These are phyloP conservation scores for Physocephala rufipes DNA, from an alignment of 2,888 invertebrate genomes.

Conservation along the genomic window DNA sequence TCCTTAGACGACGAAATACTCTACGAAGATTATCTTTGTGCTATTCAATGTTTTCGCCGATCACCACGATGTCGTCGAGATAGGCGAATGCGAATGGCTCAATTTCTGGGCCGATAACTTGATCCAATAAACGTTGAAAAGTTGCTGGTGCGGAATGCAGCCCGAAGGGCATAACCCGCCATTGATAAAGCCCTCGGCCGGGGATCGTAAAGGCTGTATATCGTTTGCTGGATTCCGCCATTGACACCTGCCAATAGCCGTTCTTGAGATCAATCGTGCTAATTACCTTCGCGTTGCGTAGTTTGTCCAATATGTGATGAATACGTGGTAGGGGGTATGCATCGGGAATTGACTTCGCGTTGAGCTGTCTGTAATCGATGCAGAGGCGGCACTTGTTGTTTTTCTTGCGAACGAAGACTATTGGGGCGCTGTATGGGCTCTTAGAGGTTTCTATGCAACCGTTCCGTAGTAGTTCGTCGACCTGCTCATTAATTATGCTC, in stretches of 20 bases:
- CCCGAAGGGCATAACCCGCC: slow-evolving; percentile 12
- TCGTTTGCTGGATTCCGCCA: neutral
- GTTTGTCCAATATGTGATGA: slow-evolving; percentile 4
- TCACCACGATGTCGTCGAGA: neutral
- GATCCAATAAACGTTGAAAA: neutral
- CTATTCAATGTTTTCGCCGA: neutral
- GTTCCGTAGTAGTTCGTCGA: slow-evolving; percentile 11
- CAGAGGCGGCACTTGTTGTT: slow-evolving; percentile 31
- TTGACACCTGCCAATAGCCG: slow-evolving; percentile 11
- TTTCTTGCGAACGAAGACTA: slow-evolving; percentile 22
- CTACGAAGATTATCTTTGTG: neutral
- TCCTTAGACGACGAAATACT: neutral
- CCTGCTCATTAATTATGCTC: slow-evolving; percentile 19
- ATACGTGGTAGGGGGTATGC: slow-evolving; percentile 11
- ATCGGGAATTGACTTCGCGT: slow-evolving; percentile 11
- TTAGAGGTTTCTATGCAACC: slow-evolving; percentile 17
- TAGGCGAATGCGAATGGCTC: neutral
- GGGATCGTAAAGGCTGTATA: slow-evolving; percentile 3
- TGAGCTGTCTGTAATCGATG: slow-evolving; percentile 26
- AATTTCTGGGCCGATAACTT: neutral
- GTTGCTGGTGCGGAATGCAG: neutral
- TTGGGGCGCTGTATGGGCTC: slow-evolving; percentile 27
- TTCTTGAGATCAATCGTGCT: slow-evolving; percentile 13
- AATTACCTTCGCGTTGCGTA: neutral
- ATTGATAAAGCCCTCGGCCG: neutral